These are phyloP conservation scores for Eilema depressum DNA, from an alignment of 2,888 invertebrate species.

Conservation along the genomic window DNA sequence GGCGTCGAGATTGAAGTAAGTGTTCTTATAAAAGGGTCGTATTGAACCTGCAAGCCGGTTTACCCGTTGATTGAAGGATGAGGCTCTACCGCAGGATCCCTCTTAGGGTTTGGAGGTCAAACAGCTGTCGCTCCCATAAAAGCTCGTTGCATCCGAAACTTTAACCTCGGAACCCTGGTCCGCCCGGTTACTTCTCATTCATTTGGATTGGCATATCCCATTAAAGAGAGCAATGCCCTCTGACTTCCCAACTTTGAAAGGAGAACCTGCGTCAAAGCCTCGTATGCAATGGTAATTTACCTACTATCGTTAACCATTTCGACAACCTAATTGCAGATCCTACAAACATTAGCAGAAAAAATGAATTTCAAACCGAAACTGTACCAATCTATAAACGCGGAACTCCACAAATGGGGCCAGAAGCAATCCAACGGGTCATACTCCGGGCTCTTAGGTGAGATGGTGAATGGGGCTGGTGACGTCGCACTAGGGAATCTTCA, in stretches of 20 bases:
- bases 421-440: slow-evolving; percentile 88
- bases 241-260: no score
- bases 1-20: slow-evolving; percentile 91
- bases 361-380: slow-evolving; percentile 91
- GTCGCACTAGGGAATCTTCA: slow-evolving; percentile 93
- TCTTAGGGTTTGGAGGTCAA: no score
- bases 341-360: slow-evolving; percentile 88
- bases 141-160: no score
- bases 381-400: slow-evolving; percentile 89
- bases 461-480: slow-evolving; percentile 89
- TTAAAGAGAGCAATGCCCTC: no score
- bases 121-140: no score
- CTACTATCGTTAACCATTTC: no score
- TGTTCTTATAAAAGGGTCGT: neutral
- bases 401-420: slow-evolving; percentile 90
- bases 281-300: no score
- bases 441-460: slow-evolving; percentile 91
- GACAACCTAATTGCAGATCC: slow-evolving; percentile 84
- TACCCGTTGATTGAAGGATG: neutral
- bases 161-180: no score
- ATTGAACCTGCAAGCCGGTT: neutral
- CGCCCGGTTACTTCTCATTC: no score
- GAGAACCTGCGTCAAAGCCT: neutral
- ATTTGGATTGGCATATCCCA: no score
- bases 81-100: no score